phyloP scores from a whole-genome alignment of 2,888 invertebrate species.

The Andricus quercusramuli region DNA sequence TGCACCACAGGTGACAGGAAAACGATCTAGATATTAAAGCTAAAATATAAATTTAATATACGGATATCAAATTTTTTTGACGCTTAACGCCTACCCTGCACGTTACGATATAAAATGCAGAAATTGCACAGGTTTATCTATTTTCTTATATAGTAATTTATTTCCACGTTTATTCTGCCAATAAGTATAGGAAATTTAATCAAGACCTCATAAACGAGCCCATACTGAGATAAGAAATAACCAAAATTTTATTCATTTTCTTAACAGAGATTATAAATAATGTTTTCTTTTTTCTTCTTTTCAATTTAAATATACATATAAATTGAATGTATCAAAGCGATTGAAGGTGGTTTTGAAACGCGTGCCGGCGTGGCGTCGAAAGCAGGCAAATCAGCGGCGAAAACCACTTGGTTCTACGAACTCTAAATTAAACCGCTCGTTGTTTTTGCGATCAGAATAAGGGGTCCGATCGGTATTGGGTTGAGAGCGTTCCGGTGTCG shows the following conservation, averaged over 20 bases:
- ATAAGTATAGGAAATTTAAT: neutral
- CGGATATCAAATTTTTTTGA: no score
- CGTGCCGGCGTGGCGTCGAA: slow-evolving; percentile 51
- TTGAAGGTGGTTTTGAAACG: slow-evolving; percentile 48
- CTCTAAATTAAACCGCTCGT: slow-evolving; percentile 74
- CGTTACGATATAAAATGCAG: no score
- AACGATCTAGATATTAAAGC: no score
- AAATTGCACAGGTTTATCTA: no score
- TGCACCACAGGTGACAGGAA: no score
- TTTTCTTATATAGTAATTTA: no score
- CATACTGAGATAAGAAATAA: neutral
- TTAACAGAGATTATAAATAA: neutral
- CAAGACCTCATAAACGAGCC: neutral
- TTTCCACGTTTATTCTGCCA: neutral
- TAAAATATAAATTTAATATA: no score
- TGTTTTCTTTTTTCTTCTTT: neutral
- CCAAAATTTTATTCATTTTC: neutral
- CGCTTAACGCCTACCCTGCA: no score
- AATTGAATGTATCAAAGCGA: slow-evolving; percentile 13
- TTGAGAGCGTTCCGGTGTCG: slow-evolving; percentile 79
- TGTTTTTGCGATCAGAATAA: slow-evolving; percentile 70
- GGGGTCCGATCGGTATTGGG: slow-evolving; percentile 68
- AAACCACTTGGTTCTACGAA: slow-evolving; percentile 55
- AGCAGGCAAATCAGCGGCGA: slow-evolving; percentile 49
- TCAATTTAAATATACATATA: neutral